Percentiles rank a stretch among this genome's conserved stretches.
phyloP scores from a whole-genome alignment of 2,797 vertebrate genomes.

The Semotilus atromaculatus region DNA sequence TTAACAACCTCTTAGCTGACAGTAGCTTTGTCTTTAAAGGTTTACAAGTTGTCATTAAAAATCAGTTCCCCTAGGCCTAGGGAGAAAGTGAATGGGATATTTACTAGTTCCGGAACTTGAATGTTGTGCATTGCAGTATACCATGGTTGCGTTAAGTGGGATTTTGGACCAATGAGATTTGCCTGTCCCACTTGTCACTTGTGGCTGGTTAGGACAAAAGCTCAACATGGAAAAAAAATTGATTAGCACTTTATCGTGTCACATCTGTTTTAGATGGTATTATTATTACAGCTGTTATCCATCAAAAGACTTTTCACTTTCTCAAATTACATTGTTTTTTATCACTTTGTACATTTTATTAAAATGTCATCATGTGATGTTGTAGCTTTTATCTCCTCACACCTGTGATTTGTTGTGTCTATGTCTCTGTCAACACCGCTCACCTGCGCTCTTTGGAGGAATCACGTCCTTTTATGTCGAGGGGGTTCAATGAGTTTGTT shows the following conservation, averaged over 20 bases:
- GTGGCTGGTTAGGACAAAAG: background rate
- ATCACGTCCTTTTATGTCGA: slow-evolving; percentile 15
- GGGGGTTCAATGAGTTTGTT: slow-evolving; percentile 41
- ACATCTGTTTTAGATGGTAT: background rate
- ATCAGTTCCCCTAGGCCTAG: too few species aligned
- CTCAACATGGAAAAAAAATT: background rate
- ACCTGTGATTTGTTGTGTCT: slow-evolving; percentile 47
- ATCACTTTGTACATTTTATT: background rate
- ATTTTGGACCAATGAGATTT: background rate
- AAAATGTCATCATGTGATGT: background rate
- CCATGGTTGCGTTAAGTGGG: background rate
- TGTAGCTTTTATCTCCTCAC: slow-evolving; percentile 31
- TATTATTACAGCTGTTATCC: background rate
- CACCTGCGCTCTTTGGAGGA: slow-evolving; percentile 44
- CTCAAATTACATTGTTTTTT: background rate
- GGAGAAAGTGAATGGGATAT: too few species aligned
- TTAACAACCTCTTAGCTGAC: too few species aligned
- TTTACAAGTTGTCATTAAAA: too few species aligned
- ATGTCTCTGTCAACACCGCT: slow-evolving; percentile 26
- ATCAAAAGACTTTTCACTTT: background rate
- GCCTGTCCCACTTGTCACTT: background rate
- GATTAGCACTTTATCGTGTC: background rate
- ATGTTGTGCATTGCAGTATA: too few species aligned
- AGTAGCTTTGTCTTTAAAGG: too few species aligned
- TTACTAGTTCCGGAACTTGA: too few species aligned